Conservation (phyloP, 2,797 vertebrate species). For the Pangasius krempfi region DNA sequence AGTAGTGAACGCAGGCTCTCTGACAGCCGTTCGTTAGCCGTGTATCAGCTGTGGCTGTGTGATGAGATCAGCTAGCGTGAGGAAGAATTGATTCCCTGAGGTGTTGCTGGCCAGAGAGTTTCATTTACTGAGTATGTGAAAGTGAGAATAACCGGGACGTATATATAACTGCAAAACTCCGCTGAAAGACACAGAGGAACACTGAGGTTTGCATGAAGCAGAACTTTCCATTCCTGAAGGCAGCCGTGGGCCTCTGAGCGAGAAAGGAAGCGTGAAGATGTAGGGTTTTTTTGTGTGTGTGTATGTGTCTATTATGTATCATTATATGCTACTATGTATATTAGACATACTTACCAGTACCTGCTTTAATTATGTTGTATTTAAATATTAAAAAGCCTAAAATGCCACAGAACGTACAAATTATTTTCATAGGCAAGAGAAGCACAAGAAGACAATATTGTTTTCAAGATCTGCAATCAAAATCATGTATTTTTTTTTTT, state of each 20-base stretch:
- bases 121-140: conserved; percentile 75
- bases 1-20: not conserved
- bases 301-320: not conserved
- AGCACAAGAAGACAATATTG: not conserved
- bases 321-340: not conserved
- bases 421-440: not conserved
- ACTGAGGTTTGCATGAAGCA: conserved; percentile 68
- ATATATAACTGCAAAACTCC: conserved; percentile 63
- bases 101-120: conserved; percentile 60
- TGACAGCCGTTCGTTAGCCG: not conserved
- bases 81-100: conserved; percentile 41
- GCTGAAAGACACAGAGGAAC: conserved; percentile 68
- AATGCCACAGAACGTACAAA: not conserved
- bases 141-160: conserved; percentile 76
- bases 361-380: too few species aligned
- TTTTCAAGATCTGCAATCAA: not conserved
- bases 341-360: too few species aligned
- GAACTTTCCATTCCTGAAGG: conserved; percentile 56
- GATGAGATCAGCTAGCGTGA: conserved; percentile 3
- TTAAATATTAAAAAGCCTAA: not conserved
- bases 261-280: conserved; percentile 6
- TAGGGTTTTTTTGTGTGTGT: not conserved
- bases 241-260: not conserved
- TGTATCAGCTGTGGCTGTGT: not conserved
- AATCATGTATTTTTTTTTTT: not conserved